Conservation (phyloP, 2,888 invertebrate genomes). For the Callyntrura sp. region DNA sequence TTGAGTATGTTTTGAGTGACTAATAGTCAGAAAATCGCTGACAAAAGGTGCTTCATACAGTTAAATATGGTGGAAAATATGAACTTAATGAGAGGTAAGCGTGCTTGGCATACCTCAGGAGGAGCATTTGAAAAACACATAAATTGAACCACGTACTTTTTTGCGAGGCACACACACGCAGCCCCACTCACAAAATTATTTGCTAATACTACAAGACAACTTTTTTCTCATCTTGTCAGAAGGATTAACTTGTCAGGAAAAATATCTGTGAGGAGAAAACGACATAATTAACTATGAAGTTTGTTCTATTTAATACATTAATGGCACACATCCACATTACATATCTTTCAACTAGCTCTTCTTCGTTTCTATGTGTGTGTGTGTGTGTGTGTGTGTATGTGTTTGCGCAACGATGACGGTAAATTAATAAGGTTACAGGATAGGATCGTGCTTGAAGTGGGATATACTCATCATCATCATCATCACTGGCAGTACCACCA, state of each 20-base stretch:
- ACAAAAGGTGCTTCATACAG: too few relatives aligned
- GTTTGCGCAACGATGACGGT: conserved; percentile 49
- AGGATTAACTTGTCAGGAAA: conserved; percentile 74
- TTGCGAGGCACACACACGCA: conserved; percentile 63
- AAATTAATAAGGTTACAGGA: conserved; percentile 70
- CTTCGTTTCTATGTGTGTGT: conserved; percentile 1
- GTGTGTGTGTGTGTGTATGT: not conserved
- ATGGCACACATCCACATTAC: conserved; percentile 71
- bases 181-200: conserved; percentile 29
- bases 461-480: conserved; percentile 38
- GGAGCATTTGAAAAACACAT: conserved; percentile 22
- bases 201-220: conserved; percentile 11
- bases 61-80: not conserved
- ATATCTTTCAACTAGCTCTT: conserved; percentile 63
- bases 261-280: conserved; percentile 73
- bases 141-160: conserved; percentile 10
- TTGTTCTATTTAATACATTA: conserved; percentile 74
- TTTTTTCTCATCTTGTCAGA: conserved; percentile 66
- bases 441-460: conserved; percentile 39
- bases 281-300: conserved; percentile 77
- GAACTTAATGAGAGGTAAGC: not conserved
- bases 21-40: too few relatives aligned
- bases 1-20: too few relatives aligned
- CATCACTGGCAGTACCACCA: not conserved
- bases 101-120: conserved; percentile 16